A percentile compares a stretch with the other conserved stretches of the same genome.
phyloP scores from a whole-genome alignment of 2,113 vertebrate genomes.

The Aegithalos caudatus region DNA sequence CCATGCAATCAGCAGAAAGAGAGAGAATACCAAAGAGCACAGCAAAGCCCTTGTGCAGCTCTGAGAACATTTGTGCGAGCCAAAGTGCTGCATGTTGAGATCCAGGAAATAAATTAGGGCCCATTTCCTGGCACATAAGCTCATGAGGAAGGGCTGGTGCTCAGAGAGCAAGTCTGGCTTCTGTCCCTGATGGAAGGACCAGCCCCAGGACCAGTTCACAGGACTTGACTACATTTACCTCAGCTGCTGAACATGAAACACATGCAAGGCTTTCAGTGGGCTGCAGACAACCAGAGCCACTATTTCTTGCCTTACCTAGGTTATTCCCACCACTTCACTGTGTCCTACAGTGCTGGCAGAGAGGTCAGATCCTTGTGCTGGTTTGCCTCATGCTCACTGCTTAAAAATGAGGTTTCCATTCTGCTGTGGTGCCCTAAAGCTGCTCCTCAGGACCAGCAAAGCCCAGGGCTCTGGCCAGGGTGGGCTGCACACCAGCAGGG shows the following conservation, averaged over 20 bases:
- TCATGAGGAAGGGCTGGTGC: rapidly evolving
- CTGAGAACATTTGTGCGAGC: not conserved
- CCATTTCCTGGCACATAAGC: not conserved
- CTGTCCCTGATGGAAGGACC: not conserved
- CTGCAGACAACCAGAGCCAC: not conserved
- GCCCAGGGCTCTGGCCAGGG: not conserved
- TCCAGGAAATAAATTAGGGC: not conserved
- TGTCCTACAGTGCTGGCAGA: not conserved
- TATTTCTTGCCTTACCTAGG: not conserved
- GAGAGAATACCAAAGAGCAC: not conserved
- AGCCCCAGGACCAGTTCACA: not conserved
- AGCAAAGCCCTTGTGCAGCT: not conserved
- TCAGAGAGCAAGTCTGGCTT: not conserved
- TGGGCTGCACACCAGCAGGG: not conserved
- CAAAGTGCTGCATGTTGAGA: not conserved
- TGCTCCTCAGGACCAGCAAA: not conserved
- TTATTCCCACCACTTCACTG: rapidly evolving
- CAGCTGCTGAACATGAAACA: not conserved
- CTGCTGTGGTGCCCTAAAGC: rapidly evolving
- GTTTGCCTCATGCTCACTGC: rapidly evolving
- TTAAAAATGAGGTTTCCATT: not conserved
- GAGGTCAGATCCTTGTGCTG: not conserved
- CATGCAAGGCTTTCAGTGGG: rapidly evolving
- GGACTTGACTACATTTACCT: not conserved
- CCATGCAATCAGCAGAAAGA: not conserved